phyloP scores from a whole-genome alignment of 37 sponge, comb jelly and placozoan species.

The Amphimedon queenslandica region DNA sequence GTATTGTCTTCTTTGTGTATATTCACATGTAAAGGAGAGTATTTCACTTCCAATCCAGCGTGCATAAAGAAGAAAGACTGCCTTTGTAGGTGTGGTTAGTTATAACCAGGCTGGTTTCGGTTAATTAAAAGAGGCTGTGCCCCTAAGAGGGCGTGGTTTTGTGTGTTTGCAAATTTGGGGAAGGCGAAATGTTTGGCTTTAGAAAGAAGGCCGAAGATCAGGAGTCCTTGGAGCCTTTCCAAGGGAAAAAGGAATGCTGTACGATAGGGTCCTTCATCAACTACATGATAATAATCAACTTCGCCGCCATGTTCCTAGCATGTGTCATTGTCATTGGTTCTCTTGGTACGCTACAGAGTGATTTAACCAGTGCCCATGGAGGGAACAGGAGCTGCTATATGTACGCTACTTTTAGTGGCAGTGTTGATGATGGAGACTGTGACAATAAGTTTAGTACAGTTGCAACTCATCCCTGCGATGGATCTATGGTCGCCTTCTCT shows the following conservation, averaged over 20 bases:
- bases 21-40: no score
- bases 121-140: no score
- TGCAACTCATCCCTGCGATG: constrained; percentile 20
- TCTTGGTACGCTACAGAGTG: constrained; percentile 1
- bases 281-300: constrained; percentile 17
- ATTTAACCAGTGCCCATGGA: neutral
- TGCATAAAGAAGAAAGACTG: no score
- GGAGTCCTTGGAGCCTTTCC: neutral
- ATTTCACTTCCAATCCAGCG: no score
- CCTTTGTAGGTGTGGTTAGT: no score
- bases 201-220: constrained; percentile 2
- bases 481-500: constrained; percentile 2
- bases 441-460: neutral
- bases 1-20: no score
- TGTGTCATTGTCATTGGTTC: constrained; percentile 36
- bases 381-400: no score
- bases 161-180: no score
- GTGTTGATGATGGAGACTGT: neutral
- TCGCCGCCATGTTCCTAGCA: constrained; percentile 27
- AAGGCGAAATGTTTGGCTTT: neutral
- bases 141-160: no score
- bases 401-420: constrained; percentile 12
- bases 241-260: constrained; percentile 9
- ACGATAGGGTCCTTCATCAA: constrained; percentile 51
- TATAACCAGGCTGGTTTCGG: no score